Evolutionary conservation across 2,888 invertebrate species (phyloP).

Genomic region (Agrotis puta): DNA sequence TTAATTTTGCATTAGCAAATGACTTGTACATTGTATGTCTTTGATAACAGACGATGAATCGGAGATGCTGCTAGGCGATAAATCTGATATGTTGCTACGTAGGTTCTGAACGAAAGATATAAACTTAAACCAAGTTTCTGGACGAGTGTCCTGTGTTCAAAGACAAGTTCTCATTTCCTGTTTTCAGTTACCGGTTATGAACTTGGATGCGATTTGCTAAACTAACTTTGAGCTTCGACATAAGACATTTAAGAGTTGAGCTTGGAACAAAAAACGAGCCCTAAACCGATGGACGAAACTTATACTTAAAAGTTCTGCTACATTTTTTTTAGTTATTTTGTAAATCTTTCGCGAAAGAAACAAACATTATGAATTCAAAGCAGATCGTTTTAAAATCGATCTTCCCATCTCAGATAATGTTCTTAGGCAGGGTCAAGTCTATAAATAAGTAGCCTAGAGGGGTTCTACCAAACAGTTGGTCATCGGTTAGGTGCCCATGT

Average conservation of each 20-base stretch:
- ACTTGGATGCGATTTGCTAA: not conserved
- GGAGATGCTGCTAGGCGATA: slow-evolving; percentile 17
- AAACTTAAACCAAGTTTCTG: slow-evolving; percentile 16
- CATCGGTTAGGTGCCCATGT: slow-evolving; percentile 18
- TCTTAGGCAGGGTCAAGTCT: slow-evolving; percentile 32
- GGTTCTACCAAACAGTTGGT: slow-evolving; percentile 35
- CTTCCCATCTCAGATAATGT: slow-evolving; percentile 14
- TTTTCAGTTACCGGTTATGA: slow-evolving; percentile 13
- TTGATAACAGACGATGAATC: slow-evolving; percentile 16
- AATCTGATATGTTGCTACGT: slow-evolving; percentile 23
- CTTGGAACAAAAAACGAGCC: not conserved
- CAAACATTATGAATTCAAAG: not conserved
- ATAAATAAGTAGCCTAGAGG: slow-evolving; percentile 59
- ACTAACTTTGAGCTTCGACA: not conserved
- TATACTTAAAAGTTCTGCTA: not conserved
- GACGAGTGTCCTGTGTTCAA: slow-evolving; percentile 17
- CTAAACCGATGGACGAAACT: not conserved
- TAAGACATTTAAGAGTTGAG: not conserved
- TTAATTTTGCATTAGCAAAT: slow-evolving; percentile 50
- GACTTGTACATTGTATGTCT: slow-evolving; percentile 15
- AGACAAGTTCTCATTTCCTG: slow-evolving; percentile 29
- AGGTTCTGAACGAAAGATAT: not conserved
- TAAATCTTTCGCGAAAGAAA: no score
- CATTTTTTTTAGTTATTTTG: not conserved
- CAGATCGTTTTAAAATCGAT: slow-evolving; percentile 1